Evolutionary conservation across 2,113 vertebrate species (phyloP), one percentile per base, ranked within the genome.

Genomic region (Seriola dumerili): DNA sequence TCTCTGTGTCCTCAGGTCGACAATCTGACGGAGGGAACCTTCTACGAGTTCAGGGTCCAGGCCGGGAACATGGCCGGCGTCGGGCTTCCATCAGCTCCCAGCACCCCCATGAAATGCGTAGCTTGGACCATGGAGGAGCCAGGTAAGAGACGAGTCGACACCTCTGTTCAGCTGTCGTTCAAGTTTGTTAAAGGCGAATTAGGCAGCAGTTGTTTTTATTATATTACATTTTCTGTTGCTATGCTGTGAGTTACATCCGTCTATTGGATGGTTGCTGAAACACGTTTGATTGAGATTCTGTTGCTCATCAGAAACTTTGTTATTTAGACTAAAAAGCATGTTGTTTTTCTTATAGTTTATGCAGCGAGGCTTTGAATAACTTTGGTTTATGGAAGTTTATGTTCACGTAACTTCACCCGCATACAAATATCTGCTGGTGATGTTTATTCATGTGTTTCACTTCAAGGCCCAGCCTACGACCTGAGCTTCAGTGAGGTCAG

Each of bases 101-200:
- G 98, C 0, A 75, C 93, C 4, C 94, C 95, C 7, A 97, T 98
- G 91, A 96, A 95, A 23, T 99, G 98, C 88, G 97, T 97, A 86
- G 97, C 97, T 23, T 99, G 98, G 98, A 97, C 96, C 46, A 96
- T 96, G 89, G 92, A 96, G 0, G 96, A 97, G 73, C 97, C 98
- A 72, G 98, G 98, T 99, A 83, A 5, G 69, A 62, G 17, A 3
- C 50, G 6, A 11, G 3, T 61, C 21, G 4, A 11, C 40, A 29
- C 29, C 29, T 29, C 29, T 29, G 29, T 29, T 29, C 29, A 29
- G 29, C 29, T 29, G 29, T 29, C 29, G 29, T 29, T 29, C 2
- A 29, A 29, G 1, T 25, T 25, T 23, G 23, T 23, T 23, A 23
- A 23, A 23, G 23, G 23, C 23, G 23, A 29, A 29, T 29, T 29